These are phyloP conservation scores for Kryptolebias marmoratus DNA, from an alignment of 2,113 vertebrate species.

Conservation along the genomic window DNA sequence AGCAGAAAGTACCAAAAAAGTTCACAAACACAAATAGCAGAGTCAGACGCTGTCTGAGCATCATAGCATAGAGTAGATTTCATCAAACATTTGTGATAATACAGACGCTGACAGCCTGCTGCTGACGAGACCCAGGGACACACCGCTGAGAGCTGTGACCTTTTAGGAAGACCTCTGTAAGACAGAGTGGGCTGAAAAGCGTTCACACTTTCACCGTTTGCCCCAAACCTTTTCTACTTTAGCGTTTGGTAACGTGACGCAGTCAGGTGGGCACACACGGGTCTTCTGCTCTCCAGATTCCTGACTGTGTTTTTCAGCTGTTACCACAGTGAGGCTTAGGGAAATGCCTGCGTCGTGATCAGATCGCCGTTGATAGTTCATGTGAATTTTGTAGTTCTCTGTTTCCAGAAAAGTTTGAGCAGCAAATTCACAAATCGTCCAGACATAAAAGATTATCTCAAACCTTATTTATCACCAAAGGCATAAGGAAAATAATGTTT, in stretches of 20 bases:
- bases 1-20: not conserved
- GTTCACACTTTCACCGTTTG: not conserved
- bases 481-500: no score
- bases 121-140: no score
- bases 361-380: not conserved
- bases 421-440: not conserved
- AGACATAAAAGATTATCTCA: not conserved
- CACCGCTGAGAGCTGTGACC: no score
- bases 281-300: not conserved
- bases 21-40: not conserved
- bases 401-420: not conserved
- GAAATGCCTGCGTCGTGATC: not conserved
- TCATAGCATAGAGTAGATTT: no score
- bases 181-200: no score
- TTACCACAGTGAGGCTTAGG: not conserved
- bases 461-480: not conserved
- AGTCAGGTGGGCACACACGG: not conserved
- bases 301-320: not conserved
- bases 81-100: no score
- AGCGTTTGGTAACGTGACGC: not conserved
- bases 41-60: no score
- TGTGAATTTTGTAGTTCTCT: no score
- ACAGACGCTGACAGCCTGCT: no score
- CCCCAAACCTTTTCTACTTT: not conserved
- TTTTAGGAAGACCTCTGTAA: no score